A percentile compares a stretch with the other conserved stretches of the same genome.
Conservation (phyloP, 2,888 invertebrate species). For the Phyllotreta cruciferae region DNA sequence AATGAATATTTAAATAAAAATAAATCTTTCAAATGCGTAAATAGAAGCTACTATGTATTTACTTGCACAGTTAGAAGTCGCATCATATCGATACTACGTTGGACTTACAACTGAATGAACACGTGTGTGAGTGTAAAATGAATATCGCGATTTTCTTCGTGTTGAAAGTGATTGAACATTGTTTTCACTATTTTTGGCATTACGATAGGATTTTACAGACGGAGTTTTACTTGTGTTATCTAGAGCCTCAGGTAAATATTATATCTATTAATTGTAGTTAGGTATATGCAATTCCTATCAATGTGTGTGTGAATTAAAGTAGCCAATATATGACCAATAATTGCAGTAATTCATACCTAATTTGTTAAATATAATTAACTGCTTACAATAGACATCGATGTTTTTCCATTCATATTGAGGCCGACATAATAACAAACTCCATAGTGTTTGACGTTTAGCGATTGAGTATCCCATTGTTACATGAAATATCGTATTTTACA, state of each 20-base stretch:
- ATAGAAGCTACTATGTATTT: background rate
- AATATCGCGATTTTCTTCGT: background rate
- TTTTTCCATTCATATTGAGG: conserved; percentile 18
- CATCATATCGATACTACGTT: background rate
- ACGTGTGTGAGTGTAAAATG: background rate
- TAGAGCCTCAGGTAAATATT: background rate
- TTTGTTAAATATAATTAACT: no score
- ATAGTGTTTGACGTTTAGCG: conserved; percentile 4
- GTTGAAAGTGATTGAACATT: conserved; percentile 1
- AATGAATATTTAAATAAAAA: conserved; percentile 8
- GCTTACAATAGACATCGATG: background rate
- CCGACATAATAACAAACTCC: background rate
- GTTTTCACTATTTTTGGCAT: background rate
- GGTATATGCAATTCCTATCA: no score
- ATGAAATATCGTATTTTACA: conserved; percentile 12
- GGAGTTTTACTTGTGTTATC: background rate
- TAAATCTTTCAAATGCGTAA: conserved; percentile 2
- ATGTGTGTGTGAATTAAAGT: no score
- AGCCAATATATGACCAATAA: no score
- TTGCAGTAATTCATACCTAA: no score
- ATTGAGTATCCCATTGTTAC: conserved; percentile 19
- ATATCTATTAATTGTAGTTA: no score
- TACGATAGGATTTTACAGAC: background rate
- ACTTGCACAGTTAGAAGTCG: background rate
- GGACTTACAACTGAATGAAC: background rate